phyloP scores from a whole-genome alignment of 2,113 vertebrate species.

The Ranitomeya imitator region DNA sequence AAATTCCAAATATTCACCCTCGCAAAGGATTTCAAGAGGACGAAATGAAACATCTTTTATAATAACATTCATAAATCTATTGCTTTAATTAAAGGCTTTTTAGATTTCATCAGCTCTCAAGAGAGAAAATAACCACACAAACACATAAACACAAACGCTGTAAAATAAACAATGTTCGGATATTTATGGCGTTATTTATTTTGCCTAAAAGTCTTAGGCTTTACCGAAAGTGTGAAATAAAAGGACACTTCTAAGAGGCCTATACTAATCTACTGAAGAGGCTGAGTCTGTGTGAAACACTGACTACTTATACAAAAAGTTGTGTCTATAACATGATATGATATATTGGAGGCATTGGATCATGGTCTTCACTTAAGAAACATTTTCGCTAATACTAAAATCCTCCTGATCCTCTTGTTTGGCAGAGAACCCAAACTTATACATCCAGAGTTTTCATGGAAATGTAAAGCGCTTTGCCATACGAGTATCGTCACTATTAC shows the following conservation, averaged over 20 bases:
- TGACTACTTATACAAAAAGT: constrained; percentile 38
- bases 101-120: not conserved
- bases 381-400: constrained; percentile 61
- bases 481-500: not conserved
- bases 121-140: constrained; percentile 34
- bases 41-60: constrained; percentile 3
- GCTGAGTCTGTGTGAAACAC: constrained; percentile 17
- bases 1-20: constrained; percentile 45
- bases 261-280: constrained; percentile 40
- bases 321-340: constrained; percentile 47
- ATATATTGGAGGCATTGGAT: constrained; percentile 56
- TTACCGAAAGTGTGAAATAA: not conserved
- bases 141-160: constrained; percentile 43
- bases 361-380: constrained; percentile 58
- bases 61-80: constrained; percentile 39
- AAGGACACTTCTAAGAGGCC: constrained; percentile 19
- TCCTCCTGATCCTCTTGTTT: constrained; percentile 60
- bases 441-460: constrained; percentile 17
- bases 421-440: constrained; percentile 40
- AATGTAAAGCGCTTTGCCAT: not conserved
- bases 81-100: constrained; percentile 28
- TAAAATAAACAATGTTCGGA: constrained; percentile 32
- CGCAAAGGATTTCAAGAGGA: not conserved
- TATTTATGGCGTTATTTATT: constrained; percentile 45
- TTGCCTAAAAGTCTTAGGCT: constrained; percentile 21